Evolutionary conservation across 2,888 invertebrate species (phyloP), one percentile per base, ranked within the genome.

Genomic region (Callinectes sapidus): DNA sequence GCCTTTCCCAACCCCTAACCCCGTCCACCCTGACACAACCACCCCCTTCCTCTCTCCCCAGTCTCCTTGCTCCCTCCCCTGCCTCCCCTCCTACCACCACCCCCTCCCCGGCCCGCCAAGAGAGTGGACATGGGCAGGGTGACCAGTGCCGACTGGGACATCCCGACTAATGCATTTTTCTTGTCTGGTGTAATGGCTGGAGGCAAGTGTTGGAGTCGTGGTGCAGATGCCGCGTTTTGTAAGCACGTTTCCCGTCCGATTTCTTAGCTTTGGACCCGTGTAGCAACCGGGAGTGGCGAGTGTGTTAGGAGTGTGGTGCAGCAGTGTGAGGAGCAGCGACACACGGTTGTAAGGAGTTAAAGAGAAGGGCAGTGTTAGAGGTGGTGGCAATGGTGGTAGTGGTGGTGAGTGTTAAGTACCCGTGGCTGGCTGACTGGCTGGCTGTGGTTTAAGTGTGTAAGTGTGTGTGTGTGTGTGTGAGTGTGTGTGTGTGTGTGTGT

Each of bases 81-180:
- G 32, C 88, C 61, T 28, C n/a, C 16, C 35, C 89, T 66, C 39
- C 39, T 39, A 14, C n/a, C 42, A 14, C n/a, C 42, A n/a, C 39
- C 54, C 61, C 42, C 81, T n/a, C 81, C 81, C 66, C 55, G 1
- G 32, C 39, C 61, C 32, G 55, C n/a, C 54, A 39, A 23, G 35
- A 6, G 66, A 66, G 66, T 89, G 89, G 89, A 89, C 89, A 89
- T 54, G 66, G 89, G 89, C 89, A 35, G 89, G 89, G 89, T 89
- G 66, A 90, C 90, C 90, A 85, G 54, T 55, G 90, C 81, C 90
- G 54, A 85, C n/a, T 81, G 85, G 90, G 90, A 90, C 90, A 85
- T 55, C 54, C 85, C 55, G 35, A 90, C 91, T 91, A 91, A 91
- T 91, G 91, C 91, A 91, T 77, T 91, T 91, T 91, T 91, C 91